Evolutionary conservation across 1,140 invertebrate species (phyloP), one percentile per base, ranked within the genome.

Genomic region (Reticulitermes speratus): DNA sequence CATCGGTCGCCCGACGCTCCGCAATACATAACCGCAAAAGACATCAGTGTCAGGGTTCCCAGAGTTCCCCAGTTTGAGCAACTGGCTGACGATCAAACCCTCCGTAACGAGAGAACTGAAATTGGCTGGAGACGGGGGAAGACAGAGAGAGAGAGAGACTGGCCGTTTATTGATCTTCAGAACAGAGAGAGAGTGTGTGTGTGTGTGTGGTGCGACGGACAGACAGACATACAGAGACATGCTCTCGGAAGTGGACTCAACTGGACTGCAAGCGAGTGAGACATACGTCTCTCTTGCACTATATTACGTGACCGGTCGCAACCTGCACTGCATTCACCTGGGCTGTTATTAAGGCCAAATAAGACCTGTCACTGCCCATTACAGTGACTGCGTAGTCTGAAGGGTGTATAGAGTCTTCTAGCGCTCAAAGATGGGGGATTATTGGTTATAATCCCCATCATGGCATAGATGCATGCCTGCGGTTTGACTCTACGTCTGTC

Each of bases 221-320:
- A 5, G 65, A 75, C 65, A 75, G 65, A 75, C 65, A 30, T 25
- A 75, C 65, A 12, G 65, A 75, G 65, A 75, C 65, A 30, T 75
- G 65, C 65, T 75, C 65, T 75, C 65, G 65, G 65, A 75, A 75
- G 65, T 75, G 65, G 65, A 75, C 65, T 75, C 65, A 75, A 75
- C 65, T 75, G 65, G 65, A 75, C 65, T 75, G 65, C 65, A 6
- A 30, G 65, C 14, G n/a, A 75, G 25, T 75, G 65, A 75, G 65
- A 75, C 65, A 75, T 75, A 75, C 9, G 65, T 75, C 65, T 75
- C 65, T 75, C 65, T 75, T 75, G 30, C 65, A 75, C n/a, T n/a
- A 14, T 30, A 75, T 75, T 75, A 75, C 25, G n/a, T n/a, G 65
- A 30, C 65, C 65, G 65, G 65, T 75, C 65, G 65, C 65, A 75